Evolutionary conservation across 2,888 invertebrate genomes (phyloP).

Genomic region (Elgonia sp.): DNA sequence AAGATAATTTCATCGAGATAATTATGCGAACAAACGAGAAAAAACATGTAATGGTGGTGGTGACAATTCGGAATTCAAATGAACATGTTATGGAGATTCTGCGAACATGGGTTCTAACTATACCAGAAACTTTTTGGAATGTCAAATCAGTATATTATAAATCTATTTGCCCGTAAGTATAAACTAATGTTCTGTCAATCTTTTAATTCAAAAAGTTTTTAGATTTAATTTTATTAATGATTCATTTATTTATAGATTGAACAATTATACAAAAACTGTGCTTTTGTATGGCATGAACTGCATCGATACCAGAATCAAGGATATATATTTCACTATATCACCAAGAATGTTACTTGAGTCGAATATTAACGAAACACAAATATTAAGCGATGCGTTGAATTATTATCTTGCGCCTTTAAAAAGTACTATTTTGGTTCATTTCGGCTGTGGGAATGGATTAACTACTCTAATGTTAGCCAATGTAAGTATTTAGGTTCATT

Average conservation of each 20-base stretch:
- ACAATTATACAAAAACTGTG: constrained; percentile 45
- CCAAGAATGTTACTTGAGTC: constrained; percentile 51
- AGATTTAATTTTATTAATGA: too few species aligned
- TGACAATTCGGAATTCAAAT: constrained; percentile 27
- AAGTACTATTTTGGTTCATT: constrained; percentile 29
- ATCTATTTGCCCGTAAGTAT: constrained; percentile 53
- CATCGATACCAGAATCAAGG: constrained; percentile 18
- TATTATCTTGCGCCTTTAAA: constrained; percentile 32
- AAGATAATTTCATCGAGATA: constrained; percentile 45
- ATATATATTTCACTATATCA: constrained; percentile 16
- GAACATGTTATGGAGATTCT: constrained; percentile 41
- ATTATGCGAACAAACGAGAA: constrained; percentile 50
- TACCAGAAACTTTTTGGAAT: constrained; percentile 47
- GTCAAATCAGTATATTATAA: constrained; percentile 63
- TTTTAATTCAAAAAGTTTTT: too few species aligned
- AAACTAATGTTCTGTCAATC: neutral
- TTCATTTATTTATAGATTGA: neutral
- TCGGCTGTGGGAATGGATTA: constrained; percentile 61
- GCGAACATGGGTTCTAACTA: constrained; percentile 32
- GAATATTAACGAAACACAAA: constrained; percentile 23
- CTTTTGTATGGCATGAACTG: constrained; percentile 51
- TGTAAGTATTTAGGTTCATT: constrained; percentile 24
- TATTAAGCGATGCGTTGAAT: constrained; percentile 37
- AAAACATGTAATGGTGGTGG: constrained; percentile 52
- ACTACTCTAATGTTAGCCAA: constrained; percentile 38